Evolutionary conservation across 2,113 vertebrate species (phyloP).

Genomic region (Rana temporaria): DNA sequence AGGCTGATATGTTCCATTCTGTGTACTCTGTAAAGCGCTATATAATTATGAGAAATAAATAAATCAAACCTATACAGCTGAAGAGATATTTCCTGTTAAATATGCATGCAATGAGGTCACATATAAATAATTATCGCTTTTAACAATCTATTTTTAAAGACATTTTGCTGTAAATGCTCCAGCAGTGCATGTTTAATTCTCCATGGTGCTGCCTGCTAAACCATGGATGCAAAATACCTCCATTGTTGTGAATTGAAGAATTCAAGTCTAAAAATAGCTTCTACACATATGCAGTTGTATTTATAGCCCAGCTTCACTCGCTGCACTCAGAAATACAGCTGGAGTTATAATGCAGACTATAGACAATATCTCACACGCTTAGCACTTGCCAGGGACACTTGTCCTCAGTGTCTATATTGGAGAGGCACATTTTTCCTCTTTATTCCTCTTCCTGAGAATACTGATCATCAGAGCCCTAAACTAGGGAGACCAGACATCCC

Average conservation of each 20-base stretch:
- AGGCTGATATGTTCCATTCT: too few relatives aligned
- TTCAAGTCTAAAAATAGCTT: constrained; percentile 30
- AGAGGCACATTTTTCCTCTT: neutral
- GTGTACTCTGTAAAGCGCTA: too few relatives aligned
- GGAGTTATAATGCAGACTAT: constrained; percentile 1
- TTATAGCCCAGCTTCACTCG: constrained; percentile 11
- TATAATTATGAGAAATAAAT: too few relatives aligned
- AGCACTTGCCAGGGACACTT: neutral
- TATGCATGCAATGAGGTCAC: too few relatives aligned
- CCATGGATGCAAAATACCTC: constrained; percentile 6
- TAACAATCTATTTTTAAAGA: too few relatives aligned
- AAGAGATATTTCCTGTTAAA: too few relatives aligned
- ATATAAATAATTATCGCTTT: too few relatives aligned
- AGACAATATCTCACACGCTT: constrained; percentile 4
- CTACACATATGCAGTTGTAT: constrained; percentile 33
- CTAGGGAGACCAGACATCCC: too few relatives aligned
- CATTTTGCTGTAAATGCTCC: neutral
- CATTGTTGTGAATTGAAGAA: constrained; percentile 25
- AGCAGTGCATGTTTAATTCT: neutral
- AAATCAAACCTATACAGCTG: too few relatives aligned
- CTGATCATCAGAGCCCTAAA: too few relatives aligned
- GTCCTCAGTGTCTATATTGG: neutral
- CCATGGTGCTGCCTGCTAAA: constrained; percentile 2
- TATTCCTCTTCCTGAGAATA: neutral
- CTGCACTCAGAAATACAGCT: constrained; percentile 30